Base-by-base conservation (phyloP, 2,888 invertebrate species). In the Scrobipalpa costella region DNA sequence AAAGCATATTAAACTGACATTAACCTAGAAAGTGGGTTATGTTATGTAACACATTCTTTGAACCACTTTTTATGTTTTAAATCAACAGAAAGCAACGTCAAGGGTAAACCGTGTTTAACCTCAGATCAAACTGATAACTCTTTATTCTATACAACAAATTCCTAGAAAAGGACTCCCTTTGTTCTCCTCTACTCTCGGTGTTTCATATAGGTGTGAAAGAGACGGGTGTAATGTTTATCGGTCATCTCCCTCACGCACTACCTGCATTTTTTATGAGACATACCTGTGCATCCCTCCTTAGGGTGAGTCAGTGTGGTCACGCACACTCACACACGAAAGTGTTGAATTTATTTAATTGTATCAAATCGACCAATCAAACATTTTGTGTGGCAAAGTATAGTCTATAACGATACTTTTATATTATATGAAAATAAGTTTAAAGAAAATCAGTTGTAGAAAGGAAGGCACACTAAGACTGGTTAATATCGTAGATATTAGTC, bases 211-310 rank as follows among this genome's bases (percentile, higher is more conserved):
- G 60, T 49, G 44, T 27, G 52, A 62, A 40, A 62, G 65, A 59
- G 65, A 62, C 44, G 49, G 49, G n/a, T 38, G 17, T 63, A 63
- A 62, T 47, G 40, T 58, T 49, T 55, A 55, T 55, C 60, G 34
- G 57, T 47, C 40, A 44, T 74, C 73, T 73, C 72, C n/a, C 64
- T 75, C 71, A 68, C 72, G 66, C 72, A 61, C 58, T 73, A 73
- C 71, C 72, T 73, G 64, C 66, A 64, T 66, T 66, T 67, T 69
- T 68, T 71, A 68, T 68, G 64, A 63, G 47, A 63, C 62, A 21
- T 57, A 59, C 19, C 58, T 40, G 33, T 33, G 0, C 52, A 61
- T 61, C 52, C 61, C 61, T 64, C 3, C 13, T 65, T 59, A 59
- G 66, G 67, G 66, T 73, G 73, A 73, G 61, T 73, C 73, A 75